phyloP scores from a whole-genome alignment of 2,797 vertebrate genomes.

The Acanthurus leucopareius region DNA sequence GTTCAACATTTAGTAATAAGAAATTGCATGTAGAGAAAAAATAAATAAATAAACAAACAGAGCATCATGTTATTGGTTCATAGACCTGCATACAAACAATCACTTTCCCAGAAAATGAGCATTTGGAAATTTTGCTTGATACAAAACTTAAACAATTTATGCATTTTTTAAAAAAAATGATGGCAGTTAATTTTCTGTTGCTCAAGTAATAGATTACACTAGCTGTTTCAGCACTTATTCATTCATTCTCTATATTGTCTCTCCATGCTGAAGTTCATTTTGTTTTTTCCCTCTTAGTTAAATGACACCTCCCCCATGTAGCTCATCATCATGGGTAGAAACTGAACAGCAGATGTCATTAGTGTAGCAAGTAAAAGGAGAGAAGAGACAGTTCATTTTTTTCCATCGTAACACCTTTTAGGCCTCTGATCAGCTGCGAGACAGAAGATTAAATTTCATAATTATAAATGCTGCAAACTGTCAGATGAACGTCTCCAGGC shows the following conservation, averaged over 20 bases:
- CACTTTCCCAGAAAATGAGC: background rate
- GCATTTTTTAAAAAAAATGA: background rate
- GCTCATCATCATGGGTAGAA: background rate
- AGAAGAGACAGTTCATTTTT: background rate
- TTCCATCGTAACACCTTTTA: background rate
- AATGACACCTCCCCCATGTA: background rate
- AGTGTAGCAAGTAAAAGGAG: background rate
- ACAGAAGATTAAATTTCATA: slow-evolving; percentile 26
- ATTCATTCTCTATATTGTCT: background rate
- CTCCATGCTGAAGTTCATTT: background rate
- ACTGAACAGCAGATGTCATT: background rate
- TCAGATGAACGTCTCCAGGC: slow-evolving; percentile 41
- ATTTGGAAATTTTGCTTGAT: background rate
- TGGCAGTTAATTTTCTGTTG: background rate
- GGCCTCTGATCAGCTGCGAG: slow-evolving; percentile 1
- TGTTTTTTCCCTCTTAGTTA: background rate
- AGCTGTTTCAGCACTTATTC: background rate
- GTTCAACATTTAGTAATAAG: background rate
- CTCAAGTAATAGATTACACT: background rate
- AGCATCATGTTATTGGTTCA: background rate
- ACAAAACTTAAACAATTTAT: background rate
- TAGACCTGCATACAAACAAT: too few relatives aligned
- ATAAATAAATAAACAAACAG: background rate
- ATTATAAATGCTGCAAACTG: slow-evolving; percentile 31
- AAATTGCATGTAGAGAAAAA: background rate